A percentile compares a stretch with the other conserved stretches of the same genome.
These are phyloP conservation scores for Ichneumon xanthorius DNA, from an alignment of 2,888 invertebrate genomes.

Conservation along the genomic window DNA sequence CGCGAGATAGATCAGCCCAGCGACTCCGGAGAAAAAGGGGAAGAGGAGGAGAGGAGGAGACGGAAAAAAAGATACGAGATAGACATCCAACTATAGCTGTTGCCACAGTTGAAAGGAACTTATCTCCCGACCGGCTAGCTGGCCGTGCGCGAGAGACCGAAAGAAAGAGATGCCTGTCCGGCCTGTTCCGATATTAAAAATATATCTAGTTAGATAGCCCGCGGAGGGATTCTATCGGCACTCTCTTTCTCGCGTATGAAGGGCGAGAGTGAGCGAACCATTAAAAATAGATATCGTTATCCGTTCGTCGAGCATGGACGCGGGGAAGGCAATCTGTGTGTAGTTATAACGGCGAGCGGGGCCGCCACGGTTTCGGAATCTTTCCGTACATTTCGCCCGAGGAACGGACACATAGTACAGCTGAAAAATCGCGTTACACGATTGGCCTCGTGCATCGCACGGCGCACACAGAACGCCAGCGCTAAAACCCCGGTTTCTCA, in stretches of 20 bases:
- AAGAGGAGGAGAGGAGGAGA: constrained; percentile 9
- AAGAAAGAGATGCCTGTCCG: constrained; percentile 64
- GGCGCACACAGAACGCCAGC: constrained; percentile 40
- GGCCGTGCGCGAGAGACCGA: constrained; percentile 21
- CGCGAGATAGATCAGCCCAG: constrained; percentile 46
- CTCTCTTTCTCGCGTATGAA: constrained; percentile 71
- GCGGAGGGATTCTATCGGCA: constrained; percentile 71
- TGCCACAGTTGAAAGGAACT: constrained; percentile 64
- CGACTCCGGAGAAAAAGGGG: constrained; percentile 16
- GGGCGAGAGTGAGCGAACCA: constrained; percentile 73
- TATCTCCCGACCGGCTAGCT: constrained; percentile 52
- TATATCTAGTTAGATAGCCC: constrained; percentile 77
- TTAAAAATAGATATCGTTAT: constrained; percentile 82
- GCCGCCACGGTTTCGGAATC: neutral
- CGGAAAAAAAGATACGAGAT: constrained; percentile 17
- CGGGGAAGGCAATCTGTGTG: constrained; percentile 20
- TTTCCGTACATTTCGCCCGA: constrained; percentile 33
- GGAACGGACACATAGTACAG: constrained; percentile 1
- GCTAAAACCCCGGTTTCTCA: constrained; percentile 73
- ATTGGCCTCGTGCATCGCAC: constrained; percentile 27
- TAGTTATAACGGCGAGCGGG: neutral
- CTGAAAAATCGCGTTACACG: constrained; percentile 25
- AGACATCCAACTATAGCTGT: constrained; percentile 31
- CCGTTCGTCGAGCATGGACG: constrained; percentile 39
- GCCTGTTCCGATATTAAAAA: constrained; percentile 80